A percentile compares a stretch with the other conserved stretches of the same genome.
Conservation (phyloP, 1,140 invertebrate species). For the Aphelinus certus region DNA sequence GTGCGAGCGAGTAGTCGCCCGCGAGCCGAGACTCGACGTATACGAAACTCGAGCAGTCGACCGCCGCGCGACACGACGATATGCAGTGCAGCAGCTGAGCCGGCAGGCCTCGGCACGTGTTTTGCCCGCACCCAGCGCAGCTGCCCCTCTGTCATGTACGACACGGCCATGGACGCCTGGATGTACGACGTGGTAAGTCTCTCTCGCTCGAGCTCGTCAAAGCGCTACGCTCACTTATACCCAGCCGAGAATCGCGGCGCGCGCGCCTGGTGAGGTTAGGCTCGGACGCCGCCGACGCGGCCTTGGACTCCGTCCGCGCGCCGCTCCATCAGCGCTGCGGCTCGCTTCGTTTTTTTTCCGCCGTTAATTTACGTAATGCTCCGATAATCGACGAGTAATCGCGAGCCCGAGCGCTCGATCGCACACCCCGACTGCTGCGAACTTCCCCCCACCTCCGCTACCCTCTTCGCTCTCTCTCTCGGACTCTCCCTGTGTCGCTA, state of each 20-base stretch:
- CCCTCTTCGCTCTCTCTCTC: no score
- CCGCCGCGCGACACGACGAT: constrained; percentile 11
- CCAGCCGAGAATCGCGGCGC: no score
- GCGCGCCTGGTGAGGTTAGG: neutral
- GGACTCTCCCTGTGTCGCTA: no score
- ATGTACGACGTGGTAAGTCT: constrained; percentile 62
- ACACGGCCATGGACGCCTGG: constrained; percentile 61
- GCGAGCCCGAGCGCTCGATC: no score
- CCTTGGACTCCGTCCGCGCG: no score
- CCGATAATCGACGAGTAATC: no score
- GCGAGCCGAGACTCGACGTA: neutral
- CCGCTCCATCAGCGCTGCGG: neutral
- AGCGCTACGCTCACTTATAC: no score
- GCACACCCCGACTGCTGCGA: no score
- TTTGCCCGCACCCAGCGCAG: neutral
- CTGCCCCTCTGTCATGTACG: constrained; percentile 44
- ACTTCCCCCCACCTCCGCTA: no score
- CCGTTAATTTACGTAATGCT: no score
- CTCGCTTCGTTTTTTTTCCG: neutral
- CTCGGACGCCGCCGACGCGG: no score
- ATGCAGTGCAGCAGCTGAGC: constrained; percentile 1
- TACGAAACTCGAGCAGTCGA: neutral
- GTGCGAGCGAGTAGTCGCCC: constrained; percentile 13
- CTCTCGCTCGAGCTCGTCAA: no score
- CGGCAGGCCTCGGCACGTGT: neutral